phyloP scores from a whole-genome alignment of 2,113 vertebrate species.

The Neodontobutis hainanensis region DNA sequence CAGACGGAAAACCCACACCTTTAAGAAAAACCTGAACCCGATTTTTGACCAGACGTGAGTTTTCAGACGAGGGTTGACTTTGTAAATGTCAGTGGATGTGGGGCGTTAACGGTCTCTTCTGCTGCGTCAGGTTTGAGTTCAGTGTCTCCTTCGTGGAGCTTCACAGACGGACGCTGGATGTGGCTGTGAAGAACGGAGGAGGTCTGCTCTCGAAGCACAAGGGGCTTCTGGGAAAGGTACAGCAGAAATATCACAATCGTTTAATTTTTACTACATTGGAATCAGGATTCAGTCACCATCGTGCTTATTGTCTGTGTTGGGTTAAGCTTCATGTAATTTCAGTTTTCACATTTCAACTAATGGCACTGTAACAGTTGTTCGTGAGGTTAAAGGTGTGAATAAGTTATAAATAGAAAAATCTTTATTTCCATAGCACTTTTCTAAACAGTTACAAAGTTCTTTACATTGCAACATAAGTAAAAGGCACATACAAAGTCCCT shows the following conservation, averaged over 20 bases:
- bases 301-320: too few relatives aligned
- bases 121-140: constrained; percentile 89
- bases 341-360: too few relatives aligned
- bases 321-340: too few relatives aligned
- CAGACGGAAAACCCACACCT: constrained; percentile 91
- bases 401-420: too few relatives aligned
- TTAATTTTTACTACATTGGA: not conserved
- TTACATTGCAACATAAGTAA: too few relatives aligned
- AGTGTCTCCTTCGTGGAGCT: constrained; percentile 89
- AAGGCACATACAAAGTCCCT: too few relatives aligned
- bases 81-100: not conserved
- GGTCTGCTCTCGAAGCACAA: constrained; percentile 95
- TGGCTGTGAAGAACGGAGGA: constrained; percentile 95
- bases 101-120: not conserved
- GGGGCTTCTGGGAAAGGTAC: constrained; percentile 94
- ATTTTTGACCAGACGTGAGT: constrained; percentile 91
- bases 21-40: constrained; percentile 91
- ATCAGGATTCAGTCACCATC: too few relatives aligned
- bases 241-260: too few relatives aligned
- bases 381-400: too few relatives aligned
- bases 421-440: too few relatives aligned
- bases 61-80: rapidly evolving
- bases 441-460: too few relatives aligned
- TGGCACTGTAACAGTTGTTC: too few relatives aligned
- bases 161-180: constrained; percentile 89